These are phyloP conservation scores for Callyntrura sp. DNA, from an alignment of 2,888 invertebrate species.

Conservation along the genomic window DNA sequence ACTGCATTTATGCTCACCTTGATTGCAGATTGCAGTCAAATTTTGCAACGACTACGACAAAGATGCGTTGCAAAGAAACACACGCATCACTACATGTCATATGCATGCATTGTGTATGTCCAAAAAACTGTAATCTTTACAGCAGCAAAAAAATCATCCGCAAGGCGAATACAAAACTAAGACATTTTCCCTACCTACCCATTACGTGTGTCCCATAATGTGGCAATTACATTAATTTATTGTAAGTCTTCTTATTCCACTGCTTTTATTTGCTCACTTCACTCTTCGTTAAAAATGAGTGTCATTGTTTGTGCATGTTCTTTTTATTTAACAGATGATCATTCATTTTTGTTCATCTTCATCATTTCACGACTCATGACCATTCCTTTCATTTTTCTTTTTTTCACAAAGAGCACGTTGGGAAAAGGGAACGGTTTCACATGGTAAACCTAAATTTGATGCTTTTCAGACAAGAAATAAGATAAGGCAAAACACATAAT, in stretches of 20 bases:
- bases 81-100: too few species aligned
- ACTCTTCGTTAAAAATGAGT: neutral
- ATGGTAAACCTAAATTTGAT: conserved; percentile 24
- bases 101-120: too few species aligned
- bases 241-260: neutral
- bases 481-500: neutral
- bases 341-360: neutral
- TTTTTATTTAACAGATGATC: neutral
- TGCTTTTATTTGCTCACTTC: conserved; percentile 53
- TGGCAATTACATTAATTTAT: conserved; percentile 25
- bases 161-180: conserved; percentile 10
- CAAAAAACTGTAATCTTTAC: neutral
- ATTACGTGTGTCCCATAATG: conserved; percentile 9
- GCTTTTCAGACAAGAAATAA: neutral
- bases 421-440: conserved; percentile 47
- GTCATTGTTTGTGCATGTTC: conserved; percentile 26
- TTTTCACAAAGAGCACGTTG: neutral
- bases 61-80: too few species aligned
- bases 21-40: neutral
- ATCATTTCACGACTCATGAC: neutral
- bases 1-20: conserved; percentile 33
- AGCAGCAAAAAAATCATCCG: neutral
- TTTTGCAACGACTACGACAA: too few species aligned
- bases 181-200: neutral
- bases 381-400: conserved; percentile 41